Conservation (phyloP, 1,140 invertebrate species). For the Megalonaias nervosa region DNA sequence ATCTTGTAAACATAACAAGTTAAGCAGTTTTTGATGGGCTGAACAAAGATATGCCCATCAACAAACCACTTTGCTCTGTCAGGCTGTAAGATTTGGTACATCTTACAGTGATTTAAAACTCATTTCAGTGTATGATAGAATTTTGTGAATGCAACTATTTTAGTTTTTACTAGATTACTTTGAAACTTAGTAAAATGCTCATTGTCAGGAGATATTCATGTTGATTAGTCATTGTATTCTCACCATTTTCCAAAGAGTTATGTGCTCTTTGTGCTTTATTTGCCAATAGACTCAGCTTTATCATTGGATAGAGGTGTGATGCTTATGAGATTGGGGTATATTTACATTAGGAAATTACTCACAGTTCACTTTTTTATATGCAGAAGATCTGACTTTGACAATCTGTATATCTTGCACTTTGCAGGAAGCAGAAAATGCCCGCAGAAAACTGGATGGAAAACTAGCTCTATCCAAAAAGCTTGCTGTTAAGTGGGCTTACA, state of each 20-base stretch:
- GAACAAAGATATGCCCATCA: background rate
- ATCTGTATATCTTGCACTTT: constrained; percentile 13
- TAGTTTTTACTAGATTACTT: too few species aligned
- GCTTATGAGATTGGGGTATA: too few species aligned
- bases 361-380: background rate
- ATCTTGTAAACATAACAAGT: too few species aligned
- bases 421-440: constrained; percentile 60
- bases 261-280: background rate
- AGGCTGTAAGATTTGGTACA: background rate
- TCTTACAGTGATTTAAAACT: background rate
- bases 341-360: too few species aligned
- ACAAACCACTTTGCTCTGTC: background rate
- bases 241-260: background rate
- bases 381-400: background rate
- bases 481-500: constrained; percentile 77
- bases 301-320: background rate
- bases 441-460: constrained; percentile 79
- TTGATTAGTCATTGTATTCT: too few species aligned
- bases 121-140: too few species aligned
- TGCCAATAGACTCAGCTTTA: background rate
- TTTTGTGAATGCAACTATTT: too few species aligned
- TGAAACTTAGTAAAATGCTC: background rate
- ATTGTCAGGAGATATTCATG: too few species aligned
- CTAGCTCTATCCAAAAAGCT: constrained; percentile 82
- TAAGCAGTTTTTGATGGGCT: too few species aligned